Evolutionary conservation across 2,888 invertebrate species (phyloP).

Genomic region (Lasioglossum malachurum): DNA sequence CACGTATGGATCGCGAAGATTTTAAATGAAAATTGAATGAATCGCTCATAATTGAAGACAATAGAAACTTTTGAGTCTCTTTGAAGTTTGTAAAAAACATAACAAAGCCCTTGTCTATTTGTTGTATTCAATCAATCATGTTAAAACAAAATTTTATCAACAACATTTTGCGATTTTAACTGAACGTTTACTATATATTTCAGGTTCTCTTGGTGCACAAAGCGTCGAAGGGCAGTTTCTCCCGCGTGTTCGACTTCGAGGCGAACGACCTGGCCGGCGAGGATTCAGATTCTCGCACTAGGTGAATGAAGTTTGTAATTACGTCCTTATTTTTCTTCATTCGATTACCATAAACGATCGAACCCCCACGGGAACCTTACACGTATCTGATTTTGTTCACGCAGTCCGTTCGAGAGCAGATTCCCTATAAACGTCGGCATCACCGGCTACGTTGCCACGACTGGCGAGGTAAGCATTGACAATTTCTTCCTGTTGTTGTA

Average conservation of each 20-base stretch:
- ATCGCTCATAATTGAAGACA: background rate
- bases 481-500: constrained; percentile 49
- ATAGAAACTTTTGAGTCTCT: background rate
- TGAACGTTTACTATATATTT: background rate
- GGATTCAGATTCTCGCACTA: constrained; percentile 92
- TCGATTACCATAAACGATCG: constrained; percentile 44
- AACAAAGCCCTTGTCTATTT: background rate
- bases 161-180: background rate
- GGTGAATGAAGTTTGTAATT: constrained; percentile 84
- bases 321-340: constrained; percentile 46
- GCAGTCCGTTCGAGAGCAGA: constrained; percentile 94
- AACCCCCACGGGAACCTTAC: constrained; percentile 48
- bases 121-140: background rate
- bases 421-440: constrained; percentile 98
- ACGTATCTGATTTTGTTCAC: constrained; percentile 73
- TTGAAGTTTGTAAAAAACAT: background rate
- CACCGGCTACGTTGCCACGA: constrained; percentile 97
- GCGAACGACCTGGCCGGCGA: constrained; percentile 94
- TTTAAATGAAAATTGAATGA: background rate
- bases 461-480: constrained; percentile 92
- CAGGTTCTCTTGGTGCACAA: constrained; percentile 96
- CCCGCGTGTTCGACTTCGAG: constrained; percentile 97
- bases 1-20: background rate
- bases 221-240: constrained; percentile 96
- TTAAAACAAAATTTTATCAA: background rate